Percentiles rank a stretch among this genome's conserved stretches.
phyloP scores from a whole-genome alignment of 1,140 invertebrate genomes.

The Drosophila lacteicornis region DNA sequence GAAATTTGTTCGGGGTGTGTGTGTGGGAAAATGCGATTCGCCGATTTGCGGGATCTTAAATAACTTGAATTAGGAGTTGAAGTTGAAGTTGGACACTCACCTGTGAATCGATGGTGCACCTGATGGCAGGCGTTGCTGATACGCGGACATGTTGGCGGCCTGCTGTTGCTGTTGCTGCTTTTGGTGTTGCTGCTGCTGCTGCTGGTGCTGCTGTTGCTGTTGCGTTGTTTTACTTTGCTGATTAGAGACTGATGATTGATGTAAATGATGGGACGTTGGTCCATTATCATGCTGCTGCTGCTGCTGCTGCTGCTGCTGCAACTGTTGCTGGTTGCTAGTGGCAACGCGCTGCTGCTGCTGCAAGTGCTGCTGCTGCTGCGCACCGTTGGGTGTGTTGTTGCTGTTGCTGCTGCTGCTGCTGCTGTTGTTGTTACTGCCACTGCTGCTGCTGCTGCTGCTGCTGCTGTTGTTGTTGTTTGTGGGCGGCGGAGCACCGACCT shows the following conservation, averaged over 20 bases:
- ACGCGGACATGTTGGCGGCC: conserved; percentile 80
- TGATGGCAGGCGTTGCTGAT: conserved; percentile 81
- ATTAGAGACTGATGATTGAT: conserved; percentile 73
- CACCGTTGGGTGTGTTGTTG: conserved; percentile 64
- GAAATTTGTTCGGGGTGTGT: conserved; percentile 40
- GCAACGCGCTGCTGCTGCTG: conserved; percentile 66
- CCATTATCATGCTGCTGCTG: conserved; percentile 81
- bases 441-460: conserved; percentile 59
- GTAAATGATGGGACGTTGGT: conserved; percentile 80
- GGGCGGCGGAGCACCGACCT: conserved; percentile 84
- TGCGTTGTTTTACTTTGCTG: conserved; percentile 65
- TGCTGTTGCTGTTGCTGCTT: conserved; percentile 66
- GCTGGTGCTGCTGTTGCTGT: conserved; percentile 53
- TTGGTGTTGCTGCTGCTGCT: conserved; percentile 56
- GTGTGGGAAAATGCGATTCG: conserved; percentile 6
- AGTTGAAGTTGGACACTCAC: conserved; percentile 50
- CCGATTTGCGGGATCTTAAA: conserved; percentile 9
- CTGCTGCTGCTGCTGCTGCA: conserved; percentile 61
- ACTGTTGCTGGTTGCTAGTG: conserved; percentile 70
- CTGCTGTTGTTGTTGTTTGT: conserved; percentile 75
- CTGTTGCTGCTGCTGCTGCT: conserved; percentile 47
- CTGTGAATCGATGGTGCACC: conserved; percentile 83
- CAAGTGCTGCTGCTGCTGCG: conserved; percentile 59
- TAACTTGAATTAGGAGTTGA: conserved; percentile 11
- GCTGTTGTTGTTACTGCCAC: conserved; percentile 46